Percentiles rank a stretch among this genome's conserved stretches.
phyloP scores from a whole-genome alignment of 2,113 vertebrate genomes.

The Leiothrix lutea region DNA sequence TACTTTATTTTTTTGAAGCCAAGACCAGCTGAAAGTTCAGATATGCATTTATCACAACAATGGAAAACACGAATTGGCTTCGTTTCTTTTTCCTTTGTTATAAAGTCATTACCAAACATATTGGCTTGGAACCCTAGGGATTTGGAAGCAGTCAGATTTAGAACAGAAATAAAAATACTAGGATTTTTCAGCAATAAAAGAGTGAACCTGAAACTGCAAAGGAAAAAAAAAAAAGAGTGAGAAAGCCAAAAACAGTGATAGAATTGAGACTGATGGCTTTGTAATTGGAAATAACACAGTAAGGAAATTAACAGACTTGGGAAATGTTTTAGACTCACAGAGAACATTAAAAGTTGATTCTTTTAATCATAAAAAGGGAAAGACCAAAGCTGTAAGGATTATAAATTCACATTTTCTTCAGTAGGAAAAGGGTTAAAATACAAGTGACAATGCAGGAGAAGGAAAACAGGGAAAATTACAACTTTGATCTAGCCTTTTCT shows the following conservation, averaged over 20 bases:
- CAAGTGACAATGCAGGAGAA: not conserved
- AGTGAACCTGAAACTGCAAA: slow-evolving; percentile 61
- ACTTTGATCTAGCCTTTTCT: not conserved
- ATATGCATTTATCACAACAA: slow-evolving; percentile 71
- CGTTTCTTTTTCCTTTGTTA: slow-evolving; percentile 66
- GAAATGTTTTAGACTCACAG: not conserved
- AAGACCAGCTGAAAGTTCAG: slow-evolving; percentile 68
- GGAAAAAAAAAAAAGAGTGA: not conserved
- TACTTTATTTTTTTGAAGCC: slow-evolving; percentile 43
- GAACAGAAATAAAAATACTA: slow-evolving; percentile 74
- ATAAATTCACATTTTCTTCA: not conserved
- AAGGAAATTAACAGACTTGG: not conserved
- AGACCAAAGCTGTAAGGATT: not conserved
- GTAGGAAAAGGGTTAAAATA: not conserved
- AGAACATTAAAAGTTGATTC: not conserved
- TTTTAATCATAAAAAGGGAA: not conserved
- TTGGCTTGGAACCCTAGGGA: slow-evolving; percentile 74
- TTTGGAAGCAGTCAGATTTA: slow-evolving; percentile 71
- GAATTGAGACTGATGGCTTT: slow-evolving; percentile 33
- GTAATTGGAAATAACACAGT: slow-evolving; percentile 23
- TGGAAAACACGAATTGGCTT: slow-evolving; percentile 68
- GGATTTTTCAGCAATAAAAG: slow-evolving; percentile 74
- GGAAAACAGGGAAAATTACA: not conserved
- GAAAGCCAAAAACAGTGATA: slow-evolving; percentile 41
- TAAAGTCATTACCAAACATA: slow-evolving; percentile 81